Percentiles rank a stretch among this genome's conserved stretches.
These are phyloP conservation scores for Siniperca obscura DNA, from an alignment of 2,797 vertebrate species.

Conservation along the genomic window DNA sequence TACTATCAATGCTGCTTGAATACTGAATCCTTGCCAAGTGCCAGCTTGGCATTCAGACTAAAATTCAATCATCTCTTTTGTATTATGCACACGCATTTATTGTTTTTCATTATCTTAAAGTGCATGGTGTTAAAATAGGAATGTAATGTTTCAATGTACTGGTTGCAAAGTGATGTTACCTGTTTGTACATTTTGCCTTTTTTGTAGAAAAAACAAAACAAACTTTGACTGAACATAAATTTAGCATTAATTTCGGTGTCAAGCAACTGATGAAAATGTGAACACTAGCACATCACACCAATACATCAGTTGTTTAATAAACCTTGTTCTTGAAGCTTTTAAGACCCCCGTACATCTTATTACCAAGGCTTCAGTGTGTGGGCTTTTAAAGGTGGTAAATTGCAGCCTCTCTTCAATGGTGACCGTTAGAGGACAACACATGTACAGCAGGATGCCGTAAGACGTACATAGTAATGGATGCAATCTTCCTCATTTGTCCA, in stretches of 20 bases:
- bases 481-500: slow-evolving; percentile 42
- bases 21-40: slow-evolving; percentile 64
- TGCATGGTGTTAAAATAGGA: slow-evolving; percentile 81
- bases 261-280: slow-evolving; percentile 56
- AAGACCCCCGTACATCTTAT: slow-evolving; percentile 49
- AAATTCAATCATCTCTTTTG: slow-evolving; percentile 70
- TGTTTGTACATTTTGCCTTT: slow-evolving; percentile 79
- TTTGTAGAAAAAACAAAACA: slow-evolving; percentile 63
- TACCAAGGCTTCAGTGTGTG: slow-evolving; percentile 20
- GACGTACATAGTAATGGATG: slow-evolving; percentile 15
- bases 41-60: slow-evolving; percentile 72
- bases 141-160: slow-evolving; percentile 81
- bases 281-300: slow-evolving; percentile 50
- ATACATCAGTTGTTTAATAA: slow-evolving; percentile 67
- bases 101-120: slow-evolving; percentile 74
- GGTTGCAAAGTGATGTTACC: slow-evolving; percentile 78
- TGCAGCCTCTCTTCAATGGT: slow-evolving; percentile 15
- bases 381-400: slow-evolving; percentile 46
- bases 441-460: slow-evolving; percentile 3
- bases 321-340: slow-evolving; percentile 57
- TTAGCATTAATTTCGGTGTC: slow-evolving; percentile 60
- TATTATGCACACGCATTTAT: slow-evolving; percentile 62
- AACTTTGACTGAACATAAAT: slow-evolving; percentile 54
- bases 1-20: slow-evolving; percentile 71
- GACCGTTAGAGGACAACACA: slow-evolving; percentile 1